Evolutionary conservation across 2,888 invertebrate genomes (phyloP).

Genomic region (Imbricaverruca yamaguchii): DNA sequence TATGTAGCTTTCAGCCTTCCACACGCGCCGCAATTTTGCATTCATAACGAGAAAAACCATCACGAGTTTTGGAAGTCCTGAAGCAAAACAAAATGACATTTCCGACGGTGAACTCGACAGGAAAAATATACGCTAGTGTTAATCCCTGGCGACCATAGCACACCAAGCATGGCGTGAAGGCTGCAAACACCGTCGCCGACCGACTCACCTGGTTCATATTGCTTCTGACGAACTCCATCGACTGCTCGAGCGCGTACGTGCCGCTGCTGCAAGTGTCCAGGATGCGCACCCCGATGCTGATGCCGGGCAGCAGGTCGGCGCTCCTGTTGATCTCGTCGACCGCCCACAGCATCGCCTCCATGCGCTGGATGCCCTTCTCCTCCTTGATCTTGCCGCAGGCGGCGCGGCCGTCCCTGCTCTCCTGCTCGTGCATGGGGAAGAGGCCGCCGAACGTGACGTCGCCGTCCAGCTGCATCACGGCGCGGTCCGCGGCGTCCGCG

Average conservation of each 20-base stretch:
- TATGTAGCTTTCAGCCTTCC: too few species aligned
- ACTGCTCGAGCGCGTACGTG: conserved; percentile 50
- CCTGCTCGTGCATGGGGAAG: conserved; percentile 44
- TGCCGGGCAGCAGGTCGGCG: conserved; percentile 35
- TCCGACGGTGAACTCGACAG: too few species aligned
- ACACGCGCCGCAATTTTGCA: too few species aligned
- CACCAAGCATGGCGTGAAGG: too few species aligned
- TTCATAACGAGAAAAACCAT: too few species aligned
- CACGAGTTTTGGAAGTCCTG: too few species aligned
- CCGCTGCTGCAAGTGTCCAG: conserved; percentile 49
- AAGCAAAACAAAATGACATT: too few species aligned
- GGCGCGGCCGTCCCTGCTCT: conserved; percentile 30
- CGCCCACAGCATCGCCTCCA: conserved; percentile 47
- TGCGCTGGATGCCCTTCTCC: conserved; percentile 46
- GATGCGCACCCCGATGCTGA: conserved; percentile 40
- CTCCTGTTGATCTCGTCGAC: conserved; percentile 42
- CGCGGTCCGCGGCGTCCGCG: not conserved
- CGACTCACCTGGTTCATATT: conserved; percentile 41
- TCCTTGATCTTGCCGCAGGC: conserved; percentile 41
- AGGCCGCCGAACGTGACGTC: conserved; percentile 45
- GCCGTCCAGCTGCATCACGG: conserved; percentile 36
- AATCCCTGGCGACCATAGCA: too few species aligned
- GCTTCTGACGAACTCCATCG: conserved; percentile 49
- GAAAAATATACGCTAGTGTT: too few species aligned
- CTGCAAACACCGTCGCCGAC: too few species aligned